Base-by-base conservation (phyloP, 2,888 invertebrate genomes). In the Philaethria dido region DNA sequence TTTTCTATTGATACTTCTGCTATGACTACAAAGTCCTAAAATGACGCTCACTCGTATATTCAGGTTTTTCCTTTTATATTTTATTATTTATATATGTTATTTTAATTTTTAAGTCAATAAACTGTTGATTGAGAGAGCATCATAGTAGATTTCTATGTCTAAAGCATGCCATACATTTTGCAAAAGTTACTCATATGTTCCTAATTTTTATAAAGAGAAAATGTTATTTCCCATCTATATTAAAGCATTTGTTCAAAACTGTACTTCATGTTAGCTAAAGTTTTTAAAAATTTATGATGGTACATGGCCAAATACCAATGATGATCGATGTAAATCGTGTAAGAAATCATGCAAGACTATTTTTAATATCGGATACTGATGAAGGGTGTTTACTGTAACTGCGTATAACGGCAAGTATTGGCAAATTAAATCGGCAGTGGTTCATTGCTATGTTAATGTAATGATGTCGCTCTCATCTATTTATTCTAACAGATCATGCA, bases 1-100 rank as follows among this genome's bases (percentile, higher is more conserved):
- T 88, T 76, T 83, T 79, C 83, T 83, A 82, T 16, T 86, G 85
- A 88, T 79, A 82, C 83, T 80, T 81, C 83, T 81, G 74, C 75
- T 75, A 75, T 70, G 63, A 54, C 72, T 71, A 73, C 64, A 68
- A 62, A 64, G 61, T 62, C 60, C 68, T 70, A 73, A 45, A 64
- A 59, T 55, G 61, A 69, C 60, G 66, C 68, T 67, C 69, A 62
- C 68, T 68, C 63, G 66, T 61, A 62, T 50, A 59, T 16, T 4
- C 16, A 47, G 16, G 13, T 45, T 14, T 18, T 6, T 20, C n/a
- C 13, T 45, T 45, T 29, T 18, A 14, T n/a, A 3, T 5, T 3
- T 20, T 62, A 6, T 36, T 48, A 3, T 47, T 18, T 36, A 39
- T 0, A 9, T 11, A 1, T 25, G 8, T 25, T n/a, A 36, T 47